Evolutionary conservation across 2,797 vertebrate species (phyloP).

Genomic region (Borostomias antarcticus): DNA sequence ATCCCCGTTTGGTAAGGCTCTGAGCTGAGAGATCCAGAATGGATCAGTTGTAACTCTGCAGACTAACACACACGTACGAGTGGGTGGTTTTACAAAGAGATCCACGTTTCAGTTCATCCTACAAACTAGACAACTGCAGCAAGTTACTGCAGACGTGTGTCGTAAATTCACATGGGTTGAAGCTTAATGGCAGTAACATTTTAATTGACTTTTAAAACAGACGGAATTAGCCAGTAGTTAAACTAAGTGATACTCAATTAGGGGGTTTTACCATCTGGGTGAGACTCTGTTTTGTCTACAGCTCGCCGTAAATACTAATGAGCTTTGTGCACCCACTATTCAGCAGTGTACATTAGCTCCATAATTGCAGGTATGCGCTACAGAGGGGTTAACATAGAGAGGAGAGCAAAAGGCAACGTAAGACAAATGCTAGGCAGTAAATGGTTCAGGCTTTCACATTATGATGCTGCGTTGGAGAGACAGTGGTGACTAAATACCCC

Average conservation of each 20-base stretch:
- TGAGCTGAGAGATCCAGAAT: too few species aligned
- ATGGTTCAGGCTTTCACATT: too few species aligned
- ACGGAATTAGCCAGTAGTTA: constrained; percentile 55
- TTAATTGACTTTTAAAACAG: constrained; percentile 61
- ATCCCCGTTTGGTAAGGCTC: too few species aligned
- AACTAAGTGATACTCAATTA: constrained; percentile 57
- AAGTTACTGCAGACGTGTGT: constrained; percentile 35
- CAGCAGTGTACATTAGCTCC: constrained; percentile 15
- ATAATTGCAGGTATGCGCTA: constrained; percentile 14
- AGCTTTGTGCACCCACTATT: constrained; percentile 20
- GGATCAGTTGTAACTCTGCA: too few species aligned
- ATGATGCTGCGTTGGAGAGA: too few species aligned
- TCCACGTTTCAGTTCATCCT: not conserved
- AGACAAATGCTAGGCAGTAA: not conserved
- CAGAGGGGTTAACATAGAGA: not conserved
- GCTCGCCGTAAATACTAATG: constrained; percentile 50
- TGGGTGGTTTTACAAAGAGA: not conserved
- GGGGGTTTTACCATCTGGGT: constrained; percentile 51
- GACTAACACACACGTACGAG: not conserved
- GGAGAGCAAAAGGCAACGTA: not conserved
- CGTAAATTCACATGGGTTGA: constrained; percentile 53
- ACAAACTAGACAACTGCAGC: too few species aligned
- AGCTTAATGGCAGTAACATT: constrained; percentile 54
- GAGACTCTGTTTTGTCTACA: constrained; percentile 30
- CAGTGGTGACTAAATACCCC: too few species aligned